phyloP scores from a whole-genome alignment of 2,888 invertebrate genomes.

The Heliconius erato region DNA sequence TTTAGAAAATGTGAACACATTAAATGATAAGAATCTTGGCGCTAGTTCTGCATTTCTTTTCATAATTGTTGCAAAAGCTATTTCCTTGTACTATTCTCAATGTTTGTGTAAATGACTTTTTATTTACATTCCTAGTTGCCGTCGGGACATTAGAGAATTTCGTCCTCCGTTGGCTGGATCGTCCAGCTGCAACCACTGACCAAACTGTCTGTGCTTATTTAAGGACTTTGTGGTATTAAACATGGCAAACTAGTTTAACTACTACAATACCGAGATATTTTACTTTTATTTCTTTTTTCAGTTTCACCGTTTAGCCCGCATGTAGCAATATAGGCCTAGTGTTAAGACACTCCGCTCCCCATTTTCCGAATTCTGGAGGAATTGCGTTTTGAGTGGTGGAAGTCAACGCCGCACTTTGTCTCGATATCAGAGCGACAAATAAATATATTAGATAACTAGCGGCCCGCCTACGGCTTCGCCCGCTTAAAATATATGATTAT shows the following conservation, averaged over 20 bases:
- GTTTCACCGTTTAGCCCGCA: too few species aligned
- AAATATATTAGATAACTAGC: too few species aligned
- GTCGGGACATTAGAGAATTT: constrained; percentile 54
- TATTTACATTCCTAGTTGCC: constrained; percentile 51
- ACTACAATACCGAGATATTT: constrained; percentile 21
- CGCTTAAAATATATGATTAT: too few species aligned
- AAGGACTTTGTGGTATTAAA: constrained; percentile 46
- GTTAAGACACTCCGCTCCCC: too few species aligned
- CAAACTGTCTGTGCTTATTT: constrained; percentile 48
- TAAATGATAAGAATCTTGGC: constrained; percentile 27
- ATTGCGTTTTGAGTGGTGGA: too few species aligned
- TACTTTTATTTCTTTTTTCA: not conserved
- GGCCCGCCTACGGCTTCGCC: too few species aligned
- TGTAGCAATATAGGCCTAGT: too few species aligned
- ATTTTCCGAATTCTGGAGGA: too few species aligned
- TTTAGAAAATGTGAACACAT: constrained; percentile 13
- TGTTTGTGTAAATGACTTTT: constrained; percentile 49
- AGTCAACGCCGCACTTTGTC: too few species aligned
- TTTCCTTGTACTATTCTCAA: constrained; percentile 40
- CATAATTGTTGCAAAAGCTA: constrained; percentile 27
- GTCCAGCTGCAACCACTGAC: constrained; percentile 52
- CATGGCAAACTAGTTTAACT: constrained; percentile 35
- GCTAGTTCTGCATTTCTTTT: constrained; percentile 19
- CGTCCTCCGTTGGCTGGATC: constrained; percentile 50
- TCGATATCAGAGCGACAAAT: too few species aligned